phyloP scores from a whole-genome alignment of 2,797 vertebrate genomes.

The Arrhamphus sclerolepis region DNA sequence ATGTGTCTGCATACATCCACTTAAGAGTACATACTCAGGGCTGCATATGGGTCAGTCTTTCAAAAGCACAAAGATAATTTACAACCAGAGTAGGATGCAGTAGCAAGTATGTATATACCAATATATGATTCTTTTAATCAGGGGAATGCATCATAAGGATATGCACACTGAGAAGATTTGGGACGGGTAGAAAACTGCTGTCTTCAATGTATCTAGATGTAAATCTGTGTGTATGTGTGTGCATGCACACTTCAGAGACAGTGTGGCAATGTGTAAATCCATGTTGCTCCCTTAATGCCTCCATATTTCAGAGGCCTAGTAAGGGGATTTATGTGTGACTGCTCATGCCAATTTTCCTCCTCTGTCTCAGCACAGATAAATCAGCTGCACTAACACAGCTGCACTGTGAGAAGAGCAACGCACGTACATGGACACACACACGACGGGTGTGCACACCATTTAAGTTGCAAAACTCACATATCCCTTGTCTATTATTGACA shows the following conservation, averaged over 20 bases:
- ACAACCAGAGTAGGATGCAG: conserved; percentile 19
- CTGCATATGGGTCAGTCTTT: conserved; percentile 28
- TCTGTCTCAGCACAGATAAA: conserved; percentile 82
- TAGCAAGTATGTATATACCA: not conserved
- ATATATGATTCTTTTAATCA: conserved; percentile 5
- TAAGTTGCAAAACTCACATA: conserved; percentile 46
- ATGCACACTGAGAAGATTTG: conserved; percentile 36
- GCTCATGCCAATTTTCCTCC: conserved; percentile 83
- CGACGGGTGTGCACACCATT: conserved; percentile 32
- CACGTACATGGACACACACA: conserved; percentile 8
- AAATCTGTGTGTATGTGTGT: conserved; percentile 46
- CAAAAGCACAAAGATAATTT: conserved; percentile 30
- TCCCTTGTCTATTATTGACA: conserved; percentile 43
- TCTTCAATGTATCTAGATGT: conserved; percentile 49
- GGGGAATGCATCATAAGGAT: conserved; percentile 33
- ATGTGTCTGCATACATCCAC: conserved; percentile 20
- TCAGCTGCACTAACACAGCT: conserved; percentile 77
- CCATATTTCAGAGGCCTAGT: conserved; percentile 82
- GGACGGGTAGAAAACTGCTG: conserved; percentile 47
- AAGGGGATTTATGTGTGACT: conserved; percentile 80
- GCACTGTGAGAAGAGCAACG: conserved; percentile 53
- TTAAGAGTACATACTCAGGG: no score
- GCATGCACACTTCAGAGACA: conserved; percentile 51
- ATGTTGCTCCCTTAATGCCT: conserved; percentile 76
- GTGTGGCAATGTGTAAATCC: conserved; percentile 77